A percentile compares a stretch with the other conserved stretches of the same genome.
Evolutionary conservation across 2,113 vertebrate genomes (phyloP).

Genomic region (Furnarius figulus): DNA sequence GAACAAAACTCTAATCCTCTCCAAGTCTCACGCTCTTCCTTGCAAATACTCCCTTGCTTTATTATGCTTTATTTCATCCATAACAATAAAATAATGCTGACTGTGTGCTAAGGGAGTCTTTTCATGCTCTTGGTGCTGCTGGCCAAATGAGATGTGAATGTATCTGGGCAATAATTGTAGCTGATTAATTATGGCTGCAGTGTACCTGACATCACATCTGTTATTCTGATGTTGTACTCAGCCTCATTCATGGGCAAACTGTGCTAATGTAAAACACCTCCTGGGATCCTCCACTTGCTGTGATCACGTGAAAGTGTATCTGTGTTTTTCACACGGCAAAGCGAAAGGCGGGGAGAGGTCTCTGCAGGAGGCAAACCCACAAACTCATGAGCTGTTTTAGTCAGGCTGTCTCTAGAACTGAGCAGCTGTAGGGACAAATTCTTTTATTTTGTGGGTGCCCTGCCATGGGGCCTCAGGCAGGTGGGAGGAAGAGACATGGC

Average conservation of each 20-base stretch:
- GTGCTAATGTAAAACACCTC: not conserved
- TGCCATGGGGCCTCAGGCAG: rapidly evolving
- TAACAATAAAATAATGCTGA: not conserved
- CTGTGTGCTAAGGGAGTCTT: not conserved
- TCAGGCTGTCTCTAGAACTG: not conserved
- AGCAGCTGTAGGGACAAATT: not conserved
- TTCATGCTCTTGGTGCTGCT: not conserved
- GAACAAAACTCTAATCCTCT: not conserved
- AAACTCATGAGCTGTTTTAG: not conserved
- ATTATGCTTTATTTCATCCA: not conserved
- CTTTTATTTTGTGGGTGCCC: not conserved
- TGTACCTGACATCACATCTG: not conserved
- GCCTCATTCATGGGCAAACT: not conserved
- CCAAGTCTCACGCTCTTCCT: not conserved
- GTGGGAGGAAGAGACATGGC: not conserved
- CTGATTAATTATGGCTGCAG: not conserved
- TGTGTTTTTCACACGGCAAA: not conserved
- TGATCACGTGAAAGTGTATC: rapidly evolving
- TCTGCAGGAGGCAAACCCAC: not conserved
- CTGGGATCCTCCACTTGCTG: not conserved
- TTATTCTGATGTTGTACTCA: not conserved
- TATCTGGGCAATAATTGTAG: not conserved
- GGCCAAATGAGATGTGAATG: not conserved
- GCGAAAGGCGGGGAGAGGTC: not conserved
- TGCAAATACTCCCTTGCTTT: not conserved